phyloP scores from a whole-genome alignment of 53 echinoderm and acorn worm species.

The Mesocentrotus franciscanus region DNA sequence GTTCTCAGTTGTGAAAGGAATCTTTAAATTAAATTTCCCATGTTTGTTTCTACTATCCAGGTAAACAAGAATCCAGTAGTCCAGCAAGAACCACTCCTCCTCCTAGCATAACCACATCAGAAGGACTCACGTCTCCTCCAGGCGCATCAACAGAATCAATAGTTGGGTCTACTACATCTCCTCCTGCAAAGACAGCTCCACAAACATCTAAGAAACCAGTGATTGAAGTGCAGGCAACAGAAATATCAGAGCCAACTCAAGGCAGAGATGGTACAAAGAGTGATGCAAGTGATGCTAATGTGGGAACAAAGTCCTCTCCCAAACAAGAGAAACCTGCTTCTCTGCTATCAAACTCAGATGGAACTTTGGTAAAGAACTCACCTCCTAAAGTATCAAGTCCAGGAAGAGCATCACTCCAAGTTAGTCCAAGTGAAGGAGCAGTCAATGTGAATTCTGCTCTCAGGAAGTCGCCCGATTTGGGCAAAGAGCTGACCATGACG shows the following conservation, averaged over 20 bases:
- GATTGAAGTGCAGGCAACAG: neutral
- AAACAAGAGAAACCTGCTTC: neutral
- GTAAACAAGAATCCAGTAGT: constrained; percentile 56
- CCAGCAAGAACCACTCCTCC: constrained; percentile 40
- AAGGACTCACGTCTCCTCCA: constrained; percentile 37
- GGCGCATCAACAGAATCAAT: neutral
- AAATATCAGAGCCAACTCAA: neutral
- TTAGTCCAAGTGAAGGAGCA: neutral
- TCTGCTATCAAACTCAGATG: constrained; percentile 16
- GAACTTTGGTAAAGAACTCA: neutral
- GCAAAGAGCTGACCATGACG: neutral
- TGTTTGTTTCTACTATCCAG: constrained; percentile 13
- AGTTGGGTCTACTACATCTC: neutral
- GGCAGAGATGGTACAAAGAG: neutral
- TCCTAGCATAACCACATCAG: neutral
- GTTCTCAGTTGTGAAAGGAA: neutral
- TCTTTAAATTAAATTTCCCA: neutral
- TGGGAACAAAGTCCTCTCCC: neutral
- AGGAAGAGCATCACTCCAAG: neutral
- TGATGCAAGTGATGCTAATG: neutral
- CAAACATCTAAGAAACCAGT: neutral
- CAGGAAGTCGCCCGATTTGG: neutral
- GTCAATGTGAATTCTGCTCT: neutral
- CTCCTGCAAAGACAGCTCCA: neutral
- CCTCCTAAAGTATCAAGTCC: constrained; percentile 26